These are phyloP conservation scores for Raja brachyura DNA, from an alignment of 2,113 vertebrate species.

Conservation along the genomic window DNA sequence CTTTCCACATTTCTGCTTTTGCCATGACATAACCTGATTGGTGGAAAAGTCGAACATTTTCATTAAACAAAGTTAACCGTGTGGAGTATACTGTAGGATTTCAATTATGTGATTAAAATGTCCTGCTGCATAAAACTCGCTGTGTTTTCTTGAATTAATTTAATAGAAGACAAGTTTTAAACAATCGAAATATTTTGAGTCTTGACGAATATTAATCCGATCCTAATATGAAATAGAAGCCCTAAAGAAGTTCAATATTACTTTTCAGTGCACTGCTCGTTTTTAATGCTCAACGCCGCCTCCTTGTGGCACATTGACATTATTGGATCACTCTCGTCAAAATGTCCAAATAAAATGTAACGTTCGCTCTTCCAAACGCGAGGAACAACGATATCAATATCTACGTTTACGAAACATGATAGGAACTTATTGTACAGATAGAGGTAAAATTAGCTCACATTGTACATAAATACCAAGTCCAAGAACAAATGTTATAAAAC, in stretches of 20 bases:
- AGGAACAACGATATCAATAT: not conserved
- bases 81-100: not conserved
- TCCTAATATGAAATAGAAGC: not conserved
- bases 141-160: not conserved
- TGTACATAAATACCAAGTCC: not conserved
- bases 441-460: no score
- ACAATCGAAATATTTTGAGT: not conserved
- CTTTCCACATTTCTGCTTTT: not conserved
- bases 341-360: not conserved
- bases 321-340: not conserved
- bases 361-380: not conserved
- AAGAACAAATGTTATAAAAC: not conserved
- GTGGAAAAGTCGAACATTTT: not conserved
- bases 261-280: not conserved
- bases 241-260: not conserved
- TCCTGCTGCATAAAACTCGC: not conserved
- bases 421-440: not conserved
- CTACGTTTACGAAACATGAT: not conserved
- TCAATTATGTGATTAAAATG: not conserved
- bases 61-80: no score
- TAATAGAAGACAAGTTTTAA: not conserved
- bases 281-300: slow-evolving; percentile 15
- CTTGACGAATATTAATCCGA: not conserved
- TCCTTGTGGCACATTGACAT: not conserved
- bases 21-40: not conserved